Percentiles rank a stretch among this genome's conserved stretches.
Evolutionary conservation across 2,888 invertebrate species (phyloP).

Genomic region (Amphimallon solstitiale): DNA sequence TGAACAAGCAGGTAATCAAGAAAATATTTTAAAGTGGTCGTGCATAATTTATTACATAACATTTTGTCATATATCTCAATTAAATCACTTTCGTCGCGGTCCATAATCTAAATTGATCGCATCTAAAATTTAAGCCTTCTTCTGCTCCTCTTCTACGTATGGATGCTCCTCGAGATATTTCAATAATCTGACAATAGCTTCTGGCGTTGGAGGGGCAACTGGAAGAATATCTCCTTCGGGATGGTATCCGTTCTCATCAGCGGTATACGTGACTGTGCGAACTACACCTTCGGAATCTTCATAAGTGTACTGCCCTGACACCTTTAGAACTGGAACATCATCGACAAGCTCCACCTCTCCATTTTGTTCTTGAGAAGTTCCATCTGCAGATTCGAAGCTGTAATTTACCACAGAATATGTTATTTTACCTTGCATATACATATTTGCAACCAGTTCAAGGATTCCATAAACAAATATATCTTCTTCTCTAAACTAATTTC

Average conservation of each 20-base stretch:
- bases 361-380: constrained; percentile 28
- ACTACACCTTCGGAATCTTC: constrained; percentile 15
- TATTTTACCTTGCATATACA: too few relatives aligned
- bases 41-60: too few relatives aligned
- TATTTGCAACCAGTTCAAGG: too few relatives aligned
- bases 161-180: constrained; percentile 33
- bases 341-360: constrained; percentile 28
- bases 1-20: too few relatives aligned
- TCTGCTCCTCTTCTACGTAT: not conserved
- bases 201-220: constrained; percentile 20
- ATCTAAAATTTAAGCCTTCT: too few relatives aligned
- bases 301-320: constrained; percentile 30
- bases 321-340: constrained; percentile 7
- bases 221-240: constrained; percentile 34
- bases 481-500: too few relatives aligned
- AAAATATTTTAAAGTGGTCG: too few relatives aligned
- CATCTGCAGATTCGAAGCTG: constrained; percentile 34
- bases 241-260: constrained; percentile 36
- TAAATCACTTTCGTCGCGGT: too few relatives aligned
- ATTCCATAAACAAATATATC: too few relatives aligned
- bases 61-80: too few relatives aligned
- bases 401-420: too few relatives aligned
- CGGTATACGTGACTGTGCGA: constrained; percentile 20
- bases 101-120: too few relatives aligned
- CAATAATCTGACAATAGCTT: constrained; percentile 24